Conservation (phyloP, 2,888 invertebrate species). For the Tenthredo amoena region DNA sequence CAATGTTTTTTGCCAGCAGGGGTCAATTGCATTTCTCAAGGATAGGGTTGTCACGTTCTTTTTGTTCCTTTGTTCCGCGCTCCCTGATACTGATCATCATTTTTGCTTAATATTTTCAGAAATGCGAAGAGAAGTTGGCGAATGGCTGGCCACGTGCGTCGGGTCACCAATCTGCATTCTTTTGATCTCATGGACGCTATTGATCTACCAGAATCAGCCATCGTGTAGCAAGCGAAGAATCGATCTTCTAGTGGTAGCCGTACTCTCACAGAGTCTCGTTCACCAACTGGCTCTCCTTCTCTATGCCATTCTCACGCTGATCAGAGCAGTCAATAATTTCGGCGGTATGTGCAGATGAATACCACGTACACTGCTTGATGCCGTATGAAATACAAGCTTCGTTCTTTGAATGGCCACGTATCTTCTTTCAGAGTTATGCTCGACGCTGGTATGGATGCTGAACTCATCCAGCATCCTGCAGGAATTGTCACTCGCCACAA, state of each 20-base stretch:
- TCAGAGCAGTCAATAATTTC: conserved; percentile 75
- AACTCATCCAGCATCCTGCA: conserved; percentile 79
- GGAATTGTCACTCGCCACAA: conserved; percentile 77
- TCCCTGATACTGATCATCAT: no score
- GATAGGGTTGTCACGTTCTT: not conserved
- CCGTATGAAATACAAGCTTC: not conserved
- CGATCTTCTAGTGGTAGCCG: conserved; percentile 78
- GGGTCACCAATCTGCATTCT: conserved; percentile 78
- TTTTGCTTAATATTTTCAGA: conserved; percentile 61
- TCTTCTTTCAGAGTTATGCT: conserved; percentile 73
- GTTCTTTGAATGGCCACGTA: not conserved
- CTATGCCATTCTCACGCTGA: conserved; percentile 75
- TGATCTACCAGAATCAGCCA: conserved; percentile 78
- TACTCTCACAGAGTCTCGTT: conserved; percentile 75
- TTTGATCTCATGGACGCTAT: conserved; percentile 77
- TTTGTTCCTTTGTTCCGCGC: not conserved
- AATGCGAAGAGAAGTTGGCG: conserved; percentile 77
- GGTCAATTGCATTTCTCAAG: not conserved
- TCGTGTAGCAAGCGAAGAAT: conserved; percentile 76
- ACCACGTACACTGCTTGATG: not conserved
- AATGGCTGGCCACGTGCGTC: conserved; percentile 78
- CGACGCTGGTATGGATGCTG: conserved; percentile 78
- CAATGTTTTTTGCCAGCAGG: no score
- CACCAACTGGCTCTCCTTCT: conserved; percentile 75
- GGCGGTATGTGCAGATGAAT: conserved; percentile 65